Percentiles rank a stretch among this genome's conserved stretches.
Conservation (phyloP, 2,888 invertebrate genomes). For the Cephus rjabovi region DNA sequence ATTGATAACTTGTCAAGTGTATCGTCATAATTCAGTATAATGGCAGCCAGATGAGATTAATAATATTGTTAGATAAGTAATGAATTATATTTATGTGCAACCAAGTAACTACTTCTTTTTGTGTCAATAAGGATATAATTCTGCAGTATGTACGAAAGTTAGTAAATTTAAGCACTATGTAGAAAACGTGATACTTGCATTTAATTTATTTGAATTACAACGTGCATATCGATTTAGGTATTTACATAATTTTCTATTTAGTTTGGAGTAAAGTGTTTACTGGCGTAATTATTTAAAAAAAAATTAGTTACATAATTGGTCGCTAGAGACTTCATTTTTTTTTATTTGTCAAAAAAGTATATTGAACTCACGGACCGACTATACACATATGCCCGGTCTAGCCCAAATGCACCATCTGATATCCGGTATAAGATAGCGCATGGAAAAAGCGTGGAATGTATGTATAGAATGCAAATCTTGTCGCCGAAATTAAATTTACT, state of each 20-base stretch:
- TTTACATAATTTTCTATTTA: background rate
- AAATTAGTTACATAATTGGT: background rate
- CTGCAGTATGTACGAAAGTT: background rate
- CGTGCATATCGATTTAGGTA: background rate
- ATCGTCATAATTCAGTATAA: background rate
- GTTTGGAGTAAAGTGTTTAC: background rate
- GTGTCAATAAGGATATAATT: background rate
- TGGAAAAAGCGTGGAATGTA: no score
- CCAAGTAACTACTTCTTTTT: background rate
- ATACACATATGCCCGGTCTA: no score
- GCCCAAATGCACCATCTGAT: no score
- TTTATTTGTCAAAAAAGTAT: no score
- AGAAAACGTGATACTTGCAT: no score
- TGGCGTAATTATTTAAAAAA: background rate
- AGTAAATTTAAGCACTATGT: background rate
- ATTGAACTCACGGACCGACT: no score
- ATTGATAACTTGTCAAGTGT: background rate
- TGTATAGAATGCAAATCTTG: no score
- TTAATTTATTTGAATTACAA: background rate
- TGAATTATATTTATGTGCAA: background rate
- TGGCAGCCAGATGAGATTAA: background rate
- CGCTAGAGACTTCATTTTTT: no score
- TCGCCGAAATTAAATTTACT: no score
- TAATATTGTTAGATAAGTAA: background rate
- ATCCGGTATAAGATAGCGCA: no score